Evolutionary conservation across 2,797 vertebrate genomes (phyloP), one percentile per base, ranked within the genome.

Genomic region (Botia kubotai): DNA sequence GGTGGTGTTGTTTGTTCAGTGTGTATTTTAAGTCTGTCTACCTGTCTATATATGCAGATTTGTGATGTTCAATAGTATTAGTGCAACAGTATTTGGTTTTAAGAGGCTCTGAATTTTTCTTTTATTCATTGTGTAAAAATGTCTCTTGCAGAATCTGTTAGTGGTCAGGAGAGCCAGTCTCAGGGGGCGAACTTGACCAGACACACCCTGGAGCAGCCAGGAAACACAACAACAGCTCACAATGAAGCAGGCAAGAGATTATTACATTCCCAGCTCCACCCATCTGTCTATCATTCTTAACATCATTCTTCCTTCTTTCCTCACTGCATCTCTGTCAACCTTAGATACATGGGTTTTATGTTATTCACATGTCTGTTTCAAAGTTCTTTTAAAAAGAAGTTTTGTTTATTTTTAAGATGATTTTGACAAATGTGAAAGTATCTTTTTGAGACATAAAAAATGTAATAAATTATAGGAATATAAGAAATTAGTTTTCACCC

Each of bases 221-320:
- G 6, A 74, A 89, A 89, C 77, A 33, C 81, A 60, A 84, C 62
- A 82, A 86, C 78, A 55, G 71, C 84, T 48, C 86, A 88, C 66
- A 85, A 88, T 86, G 92, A 92, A 57, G 84, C 88, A 85, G 91
- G 94, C 91, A 86, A 93, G 91, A 68, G 0, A 78, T 80, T 33
- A 33, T 33, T 55, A 13, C 48, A 75, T 2, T 75, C 67, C 67
- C 84, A 14, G 46, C 78, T 63, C 7, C 62, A 39, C 39, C 7
- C 36, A 19, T 69, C 13, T 63, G 60, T 63, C 4, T 48, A 12
- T 43, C 17, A 53, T 17, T 36, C 7, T 70, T 12, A 2, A 71
- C 46, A 26, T 74, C 12, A 12, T 16, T 23, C n/a, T 58, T 46
- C 36, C n/a, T 58, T 46, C 16, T 69, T 81, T 50, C 39, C 48